These are phyloP conservation scores for Philereme transversata DNA, from an alignment of 2,888 invertebrate genomes.

Conservation along the genomic window DNA sequence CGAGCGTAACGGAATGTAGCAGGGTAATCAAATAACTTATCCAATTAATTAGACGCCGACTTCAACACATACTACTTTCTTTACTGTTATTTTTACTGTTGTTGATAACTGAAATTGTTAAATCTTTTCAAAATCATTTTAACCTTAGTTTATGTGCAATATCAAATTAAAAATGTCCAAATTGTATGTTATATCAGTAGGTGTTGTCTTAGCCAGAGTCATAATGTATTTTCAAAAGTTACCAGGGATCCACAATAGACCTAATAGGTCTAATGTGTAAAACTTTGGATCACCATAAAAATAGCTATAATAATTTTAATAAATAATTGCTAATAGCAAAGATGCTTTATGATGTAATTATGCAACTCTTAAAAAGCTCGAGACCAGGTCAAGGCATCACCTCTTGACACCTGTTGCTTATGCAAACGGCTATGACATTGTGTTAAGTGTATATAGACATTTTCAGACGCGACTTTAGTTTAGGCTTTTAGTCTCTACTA, in stretches of 20 bases:
- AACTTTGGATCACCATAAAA: too few relatives aligned
- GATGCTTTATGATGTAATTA: conserved; percentile 11
- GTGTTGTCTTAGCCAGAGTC: background rate
- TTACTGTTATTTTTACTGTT: conserved; percentile 15
- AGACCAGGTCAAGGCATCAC: conserved; percentile 31
- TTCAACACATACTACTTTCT: conserved; percentile 1
- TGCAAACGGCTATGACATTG: conserved; percentile 28
- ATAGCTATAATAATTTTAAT: too few relatives aligned
- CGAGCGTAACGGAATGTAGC: conserved; percentile 32
- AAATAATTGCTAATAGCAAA: background rate
- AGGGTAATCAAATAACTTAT: conserved; percentile 23
- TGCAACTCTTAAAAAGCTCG: conserved; percentile 23
- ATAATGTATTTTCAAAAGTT: background rate
- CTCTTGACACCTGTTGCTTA: conserved; percentile 39
- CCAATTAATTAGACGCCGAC: conserved; percentile 12
- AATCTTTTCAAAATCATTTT: conserved; percentile 4
- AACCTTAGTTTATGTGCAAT: conserved; percentile 4
- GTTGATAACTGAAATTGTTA: conserved; percentile 7
- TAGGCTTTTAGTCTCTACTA: background rate
- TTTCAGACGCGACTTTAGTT: conserved; percentile 17
- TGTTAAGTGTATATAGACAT: conserved; percentile 1
- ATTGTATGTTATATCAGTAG: background rate
- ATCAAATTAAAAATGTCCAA: conserved; percentile 1
- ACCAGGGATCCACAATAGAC: background rate
- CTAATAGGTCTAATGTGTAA: background rate